Evolutionary conservation across 2,888 invertebrate species (phyloP).

Genomic region (Chironomus riparius): DNA sequence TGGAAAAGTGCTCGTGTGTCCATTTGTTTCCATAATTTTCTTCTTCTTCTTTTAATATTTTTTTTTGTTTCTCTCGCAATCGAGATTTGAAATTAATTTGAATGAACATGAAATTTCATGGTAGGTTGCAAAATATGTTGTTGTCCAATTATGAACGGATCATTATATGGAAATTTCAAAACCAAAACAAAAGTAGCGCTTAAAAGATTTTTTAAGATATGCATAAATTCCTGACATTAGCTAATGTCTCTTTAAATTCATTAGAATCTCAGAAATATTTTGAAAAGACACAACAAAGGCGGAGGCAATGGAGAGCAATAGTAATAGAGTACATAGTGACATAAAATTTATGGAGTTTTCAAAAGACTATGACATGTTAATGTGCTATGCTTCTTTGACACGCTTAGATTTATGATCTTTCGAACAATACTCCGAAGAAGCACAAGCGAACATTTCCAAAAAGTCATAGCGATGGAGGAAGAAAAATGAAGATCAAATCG

Average conservation of each 20-base stretch:
- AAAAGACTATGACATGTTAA: neutral
- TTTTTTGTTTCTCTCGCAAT: neutral
- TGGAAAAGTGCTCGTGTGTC: too few relatives aligned
- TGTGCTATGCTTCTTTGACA: constrained; percentile 2
- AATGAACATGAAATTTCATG: constrained; percentile 15
- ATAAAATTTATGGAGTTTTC: neutral
- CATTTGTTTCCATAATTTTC: neutral
- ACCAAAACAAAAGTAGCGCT: neutral
- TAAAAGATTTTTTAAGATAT: neutral
- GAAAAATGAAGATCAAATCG: constrained; percentile 3
- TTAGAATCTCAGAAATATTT: neutral
- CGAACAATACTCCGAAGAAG: neutral
- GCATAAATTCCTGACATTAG: too few relatives aligned
- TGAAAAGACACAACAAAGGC: neutral
- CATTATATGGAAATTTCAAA: neutral
- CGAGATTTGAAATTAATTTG: constrained; percentile 9
- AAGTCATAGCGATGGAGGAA: neutral
- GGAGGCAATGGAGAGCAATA: neutral
- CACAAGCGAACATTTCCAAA: neutral
- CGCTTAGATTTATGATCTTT: constrained; percentile 20
- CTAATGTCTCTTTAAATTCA: too few relatives aligned
- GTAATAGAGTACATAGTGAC: neutral
- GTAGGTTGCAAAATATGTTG: constrained; percentile 9
- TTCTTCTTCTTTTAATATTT: neutral
- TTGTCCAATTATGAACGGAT: constrained; percentile 15